phyloP scores from a whole-genome alignment of 2,888 invertebrate species.

The Trilocha varians region DNA sequence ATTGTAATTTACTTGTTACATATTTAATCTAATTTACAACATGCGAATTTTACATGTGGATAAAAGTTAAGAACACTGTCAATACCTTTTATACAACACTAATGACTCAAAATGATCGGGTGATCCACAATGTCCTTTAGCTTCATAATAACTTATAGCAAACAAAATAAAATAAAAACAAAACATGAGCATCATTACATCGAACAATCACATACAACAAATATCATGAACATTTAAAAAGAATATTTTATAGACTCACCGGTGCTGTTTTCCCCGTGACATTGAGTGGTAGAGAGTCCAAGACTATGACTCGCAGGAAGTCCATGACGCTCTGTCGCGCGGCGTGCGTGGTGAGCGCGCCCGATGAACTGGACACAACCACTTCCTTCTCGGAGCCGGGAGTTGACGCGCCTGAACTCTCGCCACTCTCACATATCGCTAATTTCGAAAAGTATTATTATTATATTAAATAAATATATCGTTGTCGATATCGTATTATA shows the following conservation, averaged over 20 bases:
- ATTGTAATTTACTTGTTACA: conserved; percentile 1
- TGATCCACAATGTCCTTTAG: no score
- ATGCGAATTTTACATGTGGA: no score
- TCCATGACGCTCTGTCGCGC: conserved; percentile 94
- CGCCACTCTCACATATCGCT: conserved; percentile 76
- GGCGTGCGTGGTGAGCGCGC: conserved; percentile 80
- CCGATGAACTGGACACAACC: conserved; percentile 58
- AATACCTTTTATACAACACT: no score
- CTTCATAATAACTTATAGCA: no score
- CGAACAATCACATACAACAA: neutral
- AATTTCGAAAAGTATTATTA: no score
- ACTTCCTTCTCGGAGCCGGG: conserved; percentile 77
- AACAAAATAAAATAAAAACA: neutral
- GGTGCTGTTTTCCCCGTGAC: conserved; percentile 85
- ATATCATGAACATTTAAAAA: neutral
- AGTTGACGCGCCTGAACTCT: conserved; percentile 86
- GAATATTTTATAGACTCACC: conserved; percentile 34
- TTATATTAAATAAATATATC: no score
- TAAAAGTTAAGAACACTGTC: no score
- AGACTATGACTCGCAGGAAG: conserved; percentile 92
- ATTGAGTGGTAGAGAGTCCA: conserved; percentile 92
- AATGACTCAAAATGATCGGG: no score
- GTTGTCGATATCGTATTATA: no score
- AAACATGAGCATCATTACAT: neutral
- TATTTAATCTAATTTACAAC: conserved; percentile 5